A percentile compares a stretch with the other conserved stretches of the same genome.
Conservation (phyloP, 2,888 invertebrate species). For the Rhagophthalmus giganteus region DNA sequence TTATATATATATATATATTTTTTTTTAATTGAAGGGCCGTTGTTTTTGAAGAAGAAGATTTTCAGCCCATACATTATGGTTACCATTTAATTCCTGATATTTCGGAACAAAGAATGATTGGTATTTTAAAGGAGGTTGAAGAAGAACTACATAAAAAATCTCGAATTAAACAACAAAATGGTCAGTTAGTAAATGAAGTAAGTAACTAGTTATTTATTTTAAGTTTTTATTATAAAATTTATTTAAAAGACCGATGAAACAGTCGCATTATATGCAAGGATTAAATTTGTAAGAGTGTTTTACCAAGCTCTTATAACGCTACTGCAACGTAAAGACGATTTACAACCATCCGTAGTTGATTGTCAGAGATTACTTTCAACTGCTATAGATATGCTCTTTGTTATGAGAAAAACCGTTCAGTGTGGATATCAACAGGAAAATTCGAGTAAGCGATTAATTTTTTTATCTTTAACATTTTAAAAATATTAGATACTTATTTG, state of each 20-base stretch:
- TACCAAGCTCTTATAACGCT: constrained; percentile 77
- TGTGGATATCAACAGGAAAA: constrained; percentile 73
- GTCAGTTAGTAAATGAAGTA: constrained; percentile 9
- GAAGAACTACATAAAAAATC: constrained; percentile 64
- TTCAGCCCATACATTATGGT: constrained; percentile 90
- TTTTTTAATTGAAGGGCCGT: constrained; percentile 62
- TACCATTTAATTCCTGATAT: constrained; percentile 82
- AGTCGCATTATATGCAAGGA: constrained; percentile 73
- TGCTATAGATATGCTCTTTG: constrained; percentile 80
- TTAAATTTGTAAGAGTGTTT: constrained; percentile 85
- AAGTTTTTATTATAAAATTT: constrained; percentile 42
- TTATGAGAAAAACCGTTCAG: constrained; percentile 74
- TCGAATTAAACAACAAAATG: constrained; percentile 19
- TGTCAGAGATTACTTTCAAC: constrained; percentile 80
- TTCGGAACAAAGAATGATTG: constrained; percentile 76
- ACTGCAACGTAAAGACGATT: constrained; percentile 62
- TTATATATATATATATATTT: constrained; percentile 1
- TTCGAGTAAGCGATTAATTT: constrained; percentile 65
- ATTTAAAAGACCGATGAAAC: constrained; percentile 59
- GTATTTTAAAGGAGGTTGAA: constrained; percentile 86
- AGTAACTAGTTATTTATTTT: neutral
- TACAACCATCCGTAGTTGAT: constrained; percentile 67
- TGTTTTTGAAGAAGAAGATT: constrained; percentile 95
- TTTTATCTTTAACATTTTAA: no score
- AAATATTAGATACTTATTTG: no score